phyloP scores from a whole-genome alignment of 2,797 vertebrate species.

The Sebastes paucispinis region DNA sequence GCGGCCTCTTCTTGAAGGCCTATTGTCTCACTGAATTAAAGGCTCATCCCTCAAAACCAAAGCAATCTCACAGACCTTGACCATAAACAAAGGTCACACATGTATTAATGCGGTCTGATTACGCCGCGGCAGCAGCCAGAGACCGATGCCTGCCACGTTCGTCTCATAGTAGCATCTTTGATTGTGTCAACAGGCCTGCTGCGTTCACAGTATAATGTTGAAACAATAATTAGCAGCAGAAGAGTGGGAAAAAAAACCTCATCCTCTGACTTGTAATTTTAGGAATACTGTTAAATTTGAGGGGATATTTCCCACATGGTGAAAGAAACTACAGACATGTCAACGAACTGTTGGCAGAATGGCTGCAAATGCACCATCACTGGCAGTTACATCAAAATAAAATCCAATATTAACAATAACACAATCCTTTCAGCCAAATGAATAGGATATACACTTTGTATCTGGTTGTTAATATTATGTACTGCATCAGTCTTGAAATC shows the following conservation, averaged over 20 bases:
- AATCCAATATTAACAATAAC: not conserved
- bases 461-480: not conserved
- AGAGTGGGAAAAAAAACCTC: not conserved
- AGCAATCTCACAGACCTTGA: slow-evolving; percentile 31
- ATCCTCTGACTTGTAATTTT: not conserved
- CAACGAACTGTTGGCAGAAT: not conserved
- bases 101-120: not conserved
- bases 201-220: not conserved
- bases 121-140: not conserved
- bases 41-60: slow-evolving; percentile 19
- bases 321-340: not conserved
- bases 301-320: not conserved
- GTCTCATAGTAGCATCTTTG: not conserved
- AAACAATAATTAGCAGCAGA: not conserved
- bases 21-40: slow-evolving; percentile 13
- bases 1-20: not conserved
- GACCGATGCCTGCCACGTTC: not conserved
- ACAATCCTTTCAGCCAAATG: not conserved
- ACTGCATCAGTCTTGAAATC: not conserved
- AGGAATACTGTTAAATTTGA: not conserved
- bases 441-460: not conserved
- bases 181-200: not conserved
- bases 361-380: not conserved
- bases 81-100: slow-evolving; percentile 19
- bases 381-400: not conserved